Conservation (phyloP, 1,140 invertebrate species). For the Holcopasites calliopsidis region DNA sequence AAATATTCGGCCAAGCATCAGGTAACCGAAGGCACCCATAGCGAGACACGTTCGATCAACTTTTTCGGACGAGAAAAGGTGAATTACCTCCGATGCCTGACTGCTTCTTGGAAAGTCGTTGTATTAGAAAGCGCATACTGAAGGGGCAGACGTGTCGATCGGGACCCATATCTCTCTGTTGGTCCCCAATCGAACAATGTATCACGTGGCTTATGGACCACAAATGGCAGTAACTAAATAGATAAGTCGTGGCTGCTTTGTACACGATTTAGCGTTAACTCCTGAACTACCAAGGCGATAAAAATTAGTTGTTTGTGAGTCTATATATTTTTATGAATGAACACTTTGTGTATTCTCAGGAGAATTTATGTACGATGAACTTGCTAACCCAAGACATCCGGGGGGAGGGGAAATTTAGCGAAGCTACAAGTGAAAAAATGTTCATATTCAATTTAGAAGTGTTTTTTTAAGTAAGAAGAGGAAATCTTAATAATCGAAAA, state of each 20-base stretch:
- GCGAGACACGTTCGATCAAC: slow-evolving; percentile 10
- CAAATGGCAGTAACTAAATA: not conserved
- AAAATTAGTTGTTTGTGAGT: too few species aligned
- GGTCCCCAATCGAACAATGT: not conserved
- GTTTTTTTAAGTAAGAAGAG: too few species aligned
- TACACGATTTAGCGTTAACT: too few species aligned
- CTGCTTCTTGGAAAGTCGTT: slow-evolving; percentile 51
- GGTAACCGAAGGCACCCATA: not conserved
- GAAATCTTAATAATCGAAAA: too few species aligned
- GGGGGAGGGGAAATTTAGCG: too few species aligned
- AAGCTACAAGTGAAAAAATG: too few species aligned
- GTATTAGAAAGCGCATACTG: slow-evolving; percentile 52
- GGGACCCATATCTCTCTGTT: slow-evolving; percentile 42
- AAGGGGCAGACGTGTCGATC: slow-evolving; percentile 36
- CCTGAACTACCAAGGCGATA: too few species aligned
- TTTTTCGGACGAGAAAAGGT: slow-evolving; percentile 21
- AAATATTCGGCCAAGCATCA: not conserved
- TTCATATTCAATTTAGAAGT: too few species aligned
- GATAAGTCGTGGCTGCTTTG: not conserved
- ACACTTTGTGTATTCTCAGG: too few species aligned
- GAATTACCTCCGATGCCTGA: slow-evolving; percentile 20
- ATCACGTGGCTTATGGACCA: not conserved
- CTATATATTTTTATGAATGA: too few species aligned
- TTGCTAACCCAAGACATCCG: too few species aligned
- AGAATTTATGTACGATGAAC: too few species aligned